Evolutionary conservation across 2,113 vertebrate genomes (phyloP).

Genomic region (Fregetta grallaria): DNA sequence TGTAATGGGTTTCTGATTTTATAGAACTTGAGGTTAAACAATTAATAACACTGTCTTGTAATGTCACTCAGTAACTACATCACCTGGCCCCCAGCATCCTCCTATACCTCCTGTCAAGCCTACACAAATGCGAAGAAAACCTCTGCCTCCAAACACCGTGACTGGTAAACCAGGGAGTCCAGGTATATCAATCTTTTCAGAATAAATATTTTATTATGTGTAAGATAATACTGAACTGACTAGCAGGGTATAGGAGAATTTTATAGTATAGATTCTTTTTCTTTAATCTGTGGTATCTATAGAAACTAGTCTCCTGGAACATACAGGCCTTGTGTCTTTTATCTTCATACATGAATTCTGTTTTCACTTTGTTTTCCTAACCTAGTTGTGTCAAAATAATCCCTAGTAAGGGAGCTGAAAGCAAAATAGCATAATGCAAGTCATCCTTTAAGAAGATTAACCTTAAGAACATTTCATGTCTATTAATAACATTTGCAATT

Average conservation of each 20-base stretch:
- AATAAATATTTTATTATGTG: not conserved
- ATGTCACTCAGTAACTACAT: conserved; percentile 42
- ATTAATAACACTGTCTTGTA: conserved; percentile 11
- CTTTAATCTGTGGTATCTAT: not conserved
- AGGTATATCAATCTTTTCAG: conserved; percentile 60
- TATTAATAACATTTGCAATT: not conserved
- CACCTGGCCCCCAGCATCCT: conserved; percentile 41
- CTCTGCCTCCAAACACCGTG: conserved; percentile 72
- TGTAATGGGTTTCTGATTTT: not conserved
- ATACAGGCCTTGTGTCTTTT: not conserved
- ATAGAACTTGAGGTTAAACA: not conserved
- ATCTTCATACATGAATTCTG: not conserved
- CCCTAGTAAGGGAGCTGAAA: not conserved
- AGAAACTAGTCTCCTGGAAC: not conserved
- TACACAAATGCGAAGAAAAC: conserved; percentile 69
- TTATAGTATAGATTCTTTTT: not conserved
- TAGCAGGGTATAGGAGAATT: not conserved
- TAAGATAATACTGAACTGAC: not conserved
- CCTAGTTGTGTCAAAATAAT: not conserved
- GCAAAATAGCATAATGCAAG: not conserved
- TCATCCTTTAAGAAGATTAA: not conserved
- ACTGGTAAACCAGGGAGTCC: conserved; percentile 76
- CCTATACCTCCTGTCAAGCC: conserved; percentile 60
- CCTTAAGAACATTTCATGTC: not conserved
- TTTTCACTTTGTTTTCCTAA: not conserved